Conservation (phyloP, 92 coral and sea anemone species). For the Heliopora coerulea region DNA sequence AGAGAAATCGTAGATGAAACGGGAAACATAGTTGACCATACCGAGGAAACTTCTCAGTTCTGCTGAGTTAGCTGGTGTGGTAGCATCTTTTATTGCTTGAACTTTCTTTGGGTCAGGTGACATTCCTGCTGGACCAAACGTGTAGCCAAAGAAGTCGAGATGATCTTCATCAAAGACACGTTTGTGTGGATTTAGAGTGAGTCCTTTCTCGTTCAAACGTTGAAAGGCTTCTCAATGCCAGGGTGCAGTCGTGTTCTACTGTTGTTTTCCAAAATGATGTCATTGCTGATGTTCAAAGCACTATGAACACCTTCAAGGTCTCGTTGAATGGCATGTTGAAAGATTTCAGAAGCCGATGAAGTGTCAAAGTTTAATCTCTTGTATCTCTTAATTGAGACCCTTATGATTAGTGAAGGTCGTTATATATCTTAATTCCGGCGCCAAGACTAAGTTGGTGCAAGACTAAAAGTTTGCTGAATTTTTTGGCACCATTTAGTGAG, state of each 20-base stretch:
- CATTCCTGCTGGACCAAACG: slow-evolving; percentile 40
- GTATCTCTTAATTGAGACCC: slow-evolving; percentile 40
- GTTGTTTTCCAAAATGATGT: slow-evolving; percentile 35
- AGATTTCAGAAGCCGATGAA: slow-evolving; percentile 41
- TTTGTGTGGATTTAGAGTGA: slow-evolving; percentile 31
- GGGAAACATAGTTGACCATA: slow-evolving; percentile 38
- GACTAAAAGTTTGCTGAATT: slow-evolving; percentile 38
- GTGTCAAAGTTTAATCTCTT: slow-evolving; percentile 50
- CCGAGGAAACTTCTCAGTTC: slow-evolving; percentile 50
- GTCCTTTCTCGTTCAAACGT: slow-evolving; percentile 37
- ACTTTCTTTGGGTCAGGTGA: slow-evolving; percentile 41
- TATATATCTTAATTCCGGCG: slow-evolving; percentile 51
- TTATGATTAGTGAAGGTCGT: slow-evolving; percentile 51
- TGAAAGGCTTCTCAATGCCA: slow-evolving; percentile 13
- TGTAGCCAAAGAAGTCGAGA: slow-evolving; percentile 39
- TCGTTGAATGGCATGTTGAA: slow-evolving; percentile 45
- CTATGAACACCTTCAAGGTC: slow-evolving; percentile 45
- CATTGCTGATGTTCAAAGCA: slow-evolving; percentile 52
- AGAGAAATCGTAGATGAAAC: slow-evolving; percentile 25
- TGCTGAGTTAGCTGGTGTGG: slow-evolving; percentile 36
- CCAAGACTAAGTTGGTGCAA: slow-evolving; percentile 39
- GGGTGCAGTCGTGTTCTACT: slow-evolving; percentile 27
- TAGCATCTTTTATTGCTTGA: slow-evolving; percentile 17
- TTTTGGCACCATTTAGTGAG: slow-evolving; percentile 46
- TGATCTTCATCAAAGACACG: slow-evolving; percentile 34